Base-by-base conservation (phyloP, 1,140 invertebrate species). In the Laodelphax striatellus region DNA sequence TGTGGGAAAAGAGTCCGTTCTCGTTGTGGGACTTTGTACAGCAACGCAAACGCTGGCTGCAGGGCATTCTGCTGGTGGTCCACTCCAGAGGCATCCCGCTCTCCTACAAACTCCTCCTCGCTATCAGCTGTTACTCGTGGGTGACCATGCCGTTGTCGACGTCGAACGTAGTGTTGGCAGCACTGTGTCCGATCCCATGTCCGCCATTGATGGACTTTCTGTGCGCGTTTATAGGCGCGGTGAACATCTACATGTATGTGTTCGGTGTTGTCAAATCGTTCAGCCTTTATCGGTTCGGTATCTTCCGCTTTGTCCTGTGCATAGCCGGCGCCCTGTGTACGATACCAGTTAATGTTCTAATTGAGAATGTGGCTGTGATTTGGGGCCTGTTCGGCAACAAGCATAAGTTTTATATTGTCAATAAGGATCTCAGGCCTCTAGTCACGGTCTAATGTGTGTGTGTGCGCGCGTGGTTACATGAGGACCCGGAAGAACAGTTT, bases 1-100 rank as follows among this genome's bases (percentile, higher is more conserved):
- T 97, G 94, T 93, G 92, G 85, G 94, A 98, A 72, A 96, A 97
- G 70, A 94, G 91, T 16, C 94, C 95, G 8, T 98, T 98, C 70
- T 93, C 92, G 0, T 73, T 96, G 1, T 87, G 87, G 79, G 95
- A 98, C 72, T 96, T 97, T 70, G 80, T 98, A 43, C 92, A 96
- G 71, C 95, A 98, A 72, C 79, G 95, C 57, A 97, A 97, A 72
- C 81, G 95, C 31, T 98, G 96, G 96, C 80, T 98, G 52, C 91
- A 96, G 77, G 96, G 95, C 67, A 98, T 98, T 64, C 82, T 92
- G 21, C 79, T 98, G 60, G 94, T 97, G 1, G 91, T 97, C 14
- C 92, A 96, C 74, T 93, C 90, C 52, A 84, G 85, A 69, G 77
- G 81, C 58, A 92, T 98, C 71, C 91, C 92, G 16, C 68, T 87